Conservation (phyloP, 2,888 invertebrate species). For the Ernsta delagoae region DNA sequence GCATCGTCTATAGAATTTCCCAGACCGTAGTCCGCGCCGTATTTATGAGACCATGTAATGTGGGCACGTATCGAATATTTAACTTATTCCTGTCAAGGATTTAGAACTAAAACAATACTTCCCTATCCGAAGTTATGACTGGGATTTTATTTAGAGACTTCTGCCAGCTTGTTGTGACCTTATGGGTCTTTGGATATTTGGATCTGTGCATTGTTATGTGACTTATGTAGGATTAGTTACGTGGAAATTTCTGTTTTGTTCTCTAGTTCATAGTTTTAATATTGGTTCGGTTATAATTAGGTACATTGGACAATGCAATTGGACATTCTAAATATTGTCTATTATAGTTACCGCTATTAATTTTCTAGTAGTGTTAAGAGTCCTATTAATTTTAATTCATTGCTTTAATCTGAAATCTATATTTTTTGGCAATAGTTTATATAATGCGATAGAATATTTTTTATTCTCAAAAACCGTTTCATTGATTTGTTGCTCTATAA, state of each 20-base stretch:
- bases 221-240: slow-evolving; percentile 28
- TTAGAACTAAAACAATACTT: slow-evolving; percentile 38
- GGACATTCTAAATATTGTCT: no score
- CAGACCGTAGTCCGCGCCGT: slow-evolving; percentile 42
- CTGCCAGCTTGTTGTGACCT: slow-evolving; percentile 34
- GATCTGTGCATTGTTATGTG: slow-evolving; percentile 28
- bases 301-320: no score
- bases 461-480: no score
- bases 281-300: no score
- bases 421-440: no score
- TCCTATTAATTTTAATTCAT: no score
- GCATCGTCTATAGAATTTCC: slow-evolving; percentile 37
- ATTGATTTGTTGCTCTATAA: no score
- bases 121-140: slow-evolving; percentile 35
- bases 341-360: no score
- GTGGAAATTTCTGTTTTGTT: background rate
- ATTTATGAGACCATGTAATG: slow-evolving; percentile 52
- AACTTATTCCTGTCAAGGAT: slow-evolving; percentile 43
- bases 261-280: background rate
- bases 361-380: no score
- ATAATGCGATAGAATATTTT: no score
- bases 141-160: slow-evolving; percentile 34
- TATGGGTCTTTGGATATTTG: slow-evolving; percentile 24
- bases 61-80: slow-evolving; percentile 53
- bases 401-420: no score